A percentile compares a stretch with the other conserved stretches of the same genome.
Conservation (phyloP, 92 coral and sea anemone genomes). For the Heliopora coerulea region DNA sequence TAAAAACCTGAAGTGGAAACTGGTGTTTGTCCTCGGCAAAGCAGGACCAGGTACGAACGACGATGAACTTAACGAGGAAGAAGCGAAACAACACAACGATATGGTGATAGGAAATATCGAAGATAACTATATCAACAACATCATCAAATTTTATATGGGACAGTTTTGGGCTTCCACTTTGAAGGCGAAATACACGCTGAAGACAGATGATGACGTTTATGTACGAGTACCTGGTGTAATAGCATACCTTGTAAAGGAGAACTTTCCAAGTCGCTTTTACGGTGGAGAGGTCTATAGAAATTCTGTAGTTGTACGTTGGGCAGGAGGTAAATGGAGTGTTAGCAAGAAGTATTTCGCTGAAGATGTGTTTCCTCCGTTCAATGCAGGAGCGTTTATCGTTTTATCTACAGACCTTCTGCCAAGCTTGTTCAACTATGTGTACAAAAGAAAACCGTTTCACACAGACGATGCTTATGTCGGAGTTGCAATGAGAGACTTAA, state of each 20-base stretch:
- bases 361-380: conserved; percentile 39
- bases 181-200: conserved; percentile 37
- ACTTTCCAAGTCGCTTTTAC: conserved; percentile 37
- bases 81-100: conserved; percentile 49
- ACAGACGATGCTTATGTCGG: conserved; percentile 62
- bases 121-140: conserved; percentile 42
- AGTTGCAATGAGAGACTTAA: conserved; percentile 50
- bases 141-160: conserved; percentile 48
- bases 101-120: conserved; percentile 47
- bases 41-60: conserved; percentile 14
- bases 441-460: conserved; percentile 47
- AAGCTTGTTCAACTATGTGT: conserved; percentile 33
- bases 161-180: conserved; percentile 50
- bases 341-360: conserved; percentile 52
- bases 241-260: conserved; percentile 28
- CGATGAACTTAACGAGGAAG: conserved; percentile 27
- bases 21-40: conserved; percentile 49
- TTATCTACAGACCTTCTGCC: conserved; percentile 41
- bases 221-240: conserved; percentile 47
- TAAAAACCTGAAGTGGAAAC: conserved; percentile 22
- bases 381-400: conserved; percentile 50
- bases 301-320: conserved; percentile 39
- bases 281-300: conserved; percentile 46
- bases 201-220: conserved; percentile 58
- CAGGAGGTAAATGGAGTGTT: conserved; percentile 51